Percentiles rank a stretch among this genome's conserved stretches.
These are phyloP conservation scores for Ricordea florida DNA, from an alignment of 92 coral and sea anemone species.

Conservation along the genomic window DNA sequence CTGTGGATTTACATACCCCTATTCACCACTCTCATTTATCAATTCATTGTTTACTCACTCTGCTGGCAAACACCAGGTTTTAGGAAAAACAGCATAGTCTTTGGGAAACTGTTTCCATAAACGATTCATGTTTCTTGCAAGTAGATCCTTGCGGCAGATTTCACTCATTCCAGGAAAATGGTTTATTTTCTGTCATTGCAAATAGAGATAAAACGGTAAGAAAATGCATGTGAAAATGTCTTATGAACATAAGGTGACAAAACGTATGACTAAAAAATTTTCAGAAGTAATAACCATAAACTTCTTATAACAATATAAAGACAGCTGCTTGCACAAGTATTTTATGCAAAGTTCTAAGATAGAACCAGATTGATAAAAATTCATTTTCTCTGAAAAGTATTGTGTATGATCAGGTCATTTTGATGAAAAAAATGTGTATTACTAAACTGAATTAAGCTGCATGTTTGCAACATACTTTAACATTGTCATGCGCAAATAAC, in stretches of 20 bases:
- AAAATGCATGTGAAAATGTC: not conserved
- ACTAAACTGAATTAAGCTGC: too few relatives aligned
- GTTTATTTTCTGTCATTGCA: constrained; percentile 81
- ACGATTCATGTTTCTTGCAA: constrained; percentile 97
- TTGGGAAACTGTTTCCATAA: constrained; percentile 96
- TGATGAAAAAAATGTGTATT: too few relatives aligned
- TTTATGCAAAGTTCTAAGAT: too few relatives aligned
- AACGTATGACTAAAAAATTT: not conserved
- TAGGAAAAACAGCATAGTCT: constrained; percentile 96
- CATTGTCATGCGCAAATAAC: too few relatives aligned
- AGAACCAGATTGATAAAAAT: too few relatives aligned
- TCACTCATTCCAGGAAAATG: constrained; percentile 99
- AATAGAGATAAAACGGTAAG: not conserved
- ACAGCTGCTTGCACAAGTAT: not conserved
- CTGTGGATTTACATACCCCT: too few relatives aligned
- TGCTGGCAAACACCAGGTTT: constrained; percentile 96
- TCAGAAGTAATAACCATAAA: not conserved
- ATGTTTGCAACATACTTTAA: too few relatives aligned
- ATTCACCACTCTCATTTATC: too few relatives aligned
- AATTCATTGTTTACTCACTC: constrained; percentile 89
- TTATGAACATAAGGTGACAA: not conserved
- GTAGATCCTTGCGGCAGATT: constrained; percentile 93
- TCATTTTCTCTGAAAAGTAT: too few relatives aligned
- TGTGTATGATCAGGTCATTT: too few relatives aligned
- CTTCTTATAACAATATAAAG: not conserved